Evolutionary conservation across 1,140 invertebrate genomes (phyloP).

Genomic region (Ctenoplectra terminalis): DNA sequence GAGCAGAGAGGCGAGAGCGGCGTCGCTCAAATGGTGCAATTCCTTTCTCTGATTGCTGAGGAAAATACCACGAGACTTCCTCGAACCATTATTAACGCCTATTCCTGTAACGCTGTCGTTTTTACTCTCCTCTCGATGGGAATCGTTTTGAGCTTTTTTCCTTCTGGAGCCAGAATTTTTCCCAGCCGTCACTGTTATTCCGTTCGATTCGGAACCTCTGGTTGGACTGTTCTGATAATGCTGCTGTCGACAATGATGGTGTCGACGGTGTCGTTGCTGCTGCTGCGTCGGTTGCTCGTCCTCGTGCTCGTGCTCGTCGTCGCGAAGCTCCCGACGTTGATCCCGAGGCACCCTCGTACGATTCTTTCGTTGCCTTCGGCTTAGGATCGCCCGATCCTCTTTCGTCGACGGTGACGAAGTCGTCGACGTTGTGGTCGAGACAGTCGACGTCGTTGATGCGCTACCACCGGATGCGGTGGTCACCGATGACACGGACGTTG

Average conservation of each 20-base stretch:
- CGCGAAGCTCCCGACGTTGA: constrained; percentile 57
- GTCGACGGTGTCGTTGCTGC: neutral
- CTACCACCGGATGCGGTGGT: constrained; percentile 58
- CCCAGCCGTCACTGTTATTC: neutral
- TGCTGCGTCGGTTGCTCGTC: neutral
- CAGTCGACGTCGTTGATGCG: too few species aligned
- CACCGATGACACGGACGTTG: neutral
- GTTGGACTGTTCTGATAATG: constrained; percentile 12
- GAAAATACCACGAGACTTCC: neutral
- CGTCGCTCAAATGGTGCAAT: constrained; percentile 75
- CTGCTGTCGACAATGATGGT: neutral
- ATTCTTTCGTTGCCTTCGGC: constrained; percentile 81
- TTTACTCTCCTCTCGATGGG: neutral
- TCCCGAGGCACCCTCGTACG: constrained; percentile 74
- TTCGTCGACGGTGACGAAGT: constrained; percentile 26
- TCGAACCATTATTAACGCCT: neutral
- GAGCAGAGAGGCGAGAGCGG: constrained; percentile 80
- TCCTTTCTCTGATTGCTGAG: neutral
- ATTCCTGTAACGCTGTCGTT: neutral
- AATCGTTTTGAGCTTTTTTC: neutral
- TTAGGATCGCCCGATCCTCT: constrained; percentile 65
- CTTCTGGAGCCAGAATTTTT: too few species aligned
- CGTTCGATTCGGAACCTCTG: neutral
- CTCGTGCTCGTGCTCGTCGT: constrained; percentile 47
- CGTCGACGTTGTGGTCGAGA: neutral